These are phyloP conservation scores for Isoperla grammatica DNA, from an alignment of 2,888 invertebrate species.

Conservation along the genomic window DNA sequence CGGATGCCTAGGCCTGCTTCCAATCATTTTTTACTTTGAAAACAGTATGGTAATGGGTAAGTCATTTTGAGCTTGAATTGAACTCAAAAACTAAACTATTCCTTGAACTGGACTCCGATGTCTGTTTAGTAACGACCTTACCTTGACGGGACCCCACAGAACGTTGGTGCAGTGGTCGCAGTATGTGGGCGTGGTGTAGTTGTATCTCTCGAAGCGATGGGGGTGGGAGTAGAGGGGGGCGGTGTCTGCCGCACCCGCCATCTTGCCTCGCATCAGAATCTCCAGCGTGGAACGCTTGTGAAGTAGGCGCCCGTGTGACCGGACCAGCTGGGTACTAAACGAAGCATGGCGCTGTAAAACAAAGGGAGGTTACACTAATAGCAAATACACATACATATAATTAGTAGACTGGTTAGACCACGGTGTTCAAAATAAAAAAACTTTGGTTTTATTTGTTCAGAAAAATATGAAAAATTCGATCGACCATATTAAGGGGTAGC, in stretches of 20 bases:
- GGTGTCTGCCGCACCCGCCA: slow-evolving; percentile 50
- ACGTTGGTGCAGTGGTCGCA: slow-evolving; percentile 88
- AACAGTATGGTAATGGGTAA: no score
- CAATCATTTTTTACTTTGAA: no score
- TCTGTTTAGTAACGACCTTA: no score
- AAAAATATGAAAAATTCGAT: neutral
- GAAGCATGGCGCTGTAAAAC: slow-evolving; percentile 68
- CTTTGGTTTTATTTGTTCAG: neutral
- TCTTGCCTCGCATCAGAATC: slow-evolving; percentile 78
- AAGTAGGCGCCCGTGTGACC: slow-evolving; percentile 75
- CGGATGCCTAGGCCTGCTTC: no score
- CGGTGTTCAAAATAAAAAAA: neutral
- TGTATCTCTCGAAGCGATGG: slow-evolving; percentile 76
- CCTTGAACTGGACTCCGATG: no score
- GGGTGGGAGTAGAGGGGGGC: slow-evolving; percentile 64
- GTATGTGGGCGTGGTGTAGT: slow-evolving; percentile 78
- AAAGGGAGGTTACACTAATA: slow-evolving; percentile 22
- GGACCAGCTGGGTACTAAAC: slow-evolving; percentile 77
- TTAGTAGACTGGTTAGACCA: neutral
- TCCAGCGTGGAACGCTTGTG: slow-evolving; percentile 89
- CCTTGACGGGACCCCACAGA: slow-evolving; percentile 88
- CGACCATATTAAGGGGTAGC: no score
- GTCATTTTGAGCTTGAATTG: no score
- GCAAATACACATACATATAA: slow-evolving; percentile 4
- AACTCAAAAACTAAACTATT: no score